Base-by-base conservation (phyloP, 2,888 invertebrate genomes). In the Chalcosyrphus nemorum region DNA sequence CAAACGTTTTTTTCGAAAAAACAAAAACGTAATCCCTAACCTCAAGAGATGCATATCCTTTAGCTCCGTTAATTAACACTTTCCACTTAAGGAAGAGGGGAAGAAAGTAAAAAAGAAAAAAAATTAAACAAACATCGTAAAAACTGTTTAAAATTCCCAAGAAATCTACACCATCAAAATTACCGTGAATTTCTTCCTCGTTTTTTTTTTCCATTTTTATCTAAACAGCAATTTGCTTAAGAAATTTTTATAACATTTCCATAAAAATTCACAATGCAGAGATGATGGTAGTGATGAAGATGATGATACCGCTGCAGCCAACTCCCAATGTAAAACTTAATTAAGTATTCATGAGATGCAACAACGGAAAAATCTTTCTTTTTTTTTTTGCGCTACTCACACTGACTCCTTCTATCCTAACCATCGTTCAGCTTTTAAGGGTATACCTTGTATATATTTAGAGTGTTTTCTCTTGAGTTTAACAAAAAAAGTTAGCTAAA, bases 261-360 rank as follows among this genome's bases (percentile, higher is more conserved):
- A 78, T 78, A 74, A 78, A 77, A 82, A 68, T 82, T 68, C 78
- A 78, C 57, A 72, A 74, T 63, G 71, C 71, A 78, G 72, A 56
- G 78, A 82, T 78, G 82, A 82, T 66, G 81, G 61, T 47, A 56
- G 59, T 29, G 76, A 81, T 71, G 71, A 63, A 21, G 52, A 59
- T 35, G 78, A 80, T 59, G 78, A 80, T 78, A 57, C 63, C 47
- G 24, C 74, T 54, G 56, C 61, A 63, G 45, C 54, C 65, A 70
- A 7, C 35, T 70, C 19, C 41, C 52, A 59, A 41, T 80, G 74
- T 54, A 75, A 75, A 75, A 70, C 74, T 75, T 65, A 84, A 84
- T 80, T 84, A 84, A 80, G 70, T 84, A 84, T 84, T 84, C 84
- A 84, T 84, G 80, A 80, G 84, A 84, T 84, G 84, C 80, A 80